Evolutionary conservation across 2,113 vertebrate genomes (phyloP).

Genomic region (Amblyopsis rosae): DNA sequence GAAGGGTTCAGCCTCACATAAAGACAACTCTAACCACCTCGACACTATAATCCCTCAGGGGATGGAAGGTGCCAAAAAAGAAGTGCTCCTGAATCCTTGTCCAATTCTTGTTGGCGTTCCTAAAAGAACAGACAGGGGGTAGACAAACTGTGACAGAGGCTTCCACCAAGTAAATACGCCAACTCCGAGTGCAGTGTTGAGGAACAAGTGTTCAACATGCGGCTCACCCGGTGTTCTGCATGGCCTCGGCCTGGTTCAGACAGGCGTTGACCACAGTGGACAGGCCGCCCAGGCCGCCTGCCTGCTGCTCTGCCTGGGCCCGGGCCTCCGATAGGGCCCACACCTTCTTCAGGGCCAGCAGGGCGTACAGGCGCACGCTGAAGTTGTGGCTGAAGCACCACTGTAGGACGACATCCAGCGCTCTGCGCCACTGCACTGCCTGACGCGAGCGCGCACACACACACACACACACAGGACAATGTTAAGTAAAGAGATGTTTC

Average conservation of each 20-base stretch:
- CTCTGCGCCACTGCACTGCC: constrained; percentile 78
- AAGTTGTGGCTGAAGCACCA: constrained; percentile 96
- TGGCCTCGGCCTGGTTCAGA: constrained; percentile 85
- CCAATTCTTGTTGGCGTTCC: constrained; percentile 94
- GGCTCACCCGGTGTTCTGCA: constrained; percentile 86
- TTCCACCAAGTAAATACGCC: not conserved
- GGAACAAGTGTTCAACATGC: not conserved
- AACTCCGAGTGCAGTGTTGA: not conserved
- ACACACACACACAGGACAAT: not conserved
- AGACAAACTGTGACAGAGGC: constrained; percentile 7
- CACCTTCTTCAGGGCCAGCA: constrained; percentile 87
- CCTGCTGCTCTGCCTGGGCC: constrained; percentile 48
- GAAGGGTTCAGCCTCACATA: not conserved
- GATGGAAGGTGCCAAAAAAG: constrained; percentile 89
- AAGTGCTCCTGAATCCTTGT: constrained; percentile 93
- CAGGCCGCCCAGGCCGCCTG: constrained; percentile 70
- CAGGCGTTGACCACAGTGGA: constrained; percentile 83
- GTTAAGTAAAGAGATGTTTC: not conserved
- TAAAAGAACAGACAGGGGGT: constrained; percentile 48
- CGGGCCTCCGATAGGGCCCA: constrained; percentile 78
- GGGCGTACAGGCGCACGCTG: constrained; percentile 88
- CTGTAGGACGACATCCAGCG: constrained; percentile 81
- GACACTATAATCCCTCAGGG: constrained; percentile 84
- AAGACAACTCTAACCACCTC: constrained; percentile 72
- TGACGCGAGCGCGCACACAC: constrained; percentile 37